Base-by-base conservation (phyloP, 2,888 invertebrate genomes). In the Ischnus inquisitorius region DNA sequence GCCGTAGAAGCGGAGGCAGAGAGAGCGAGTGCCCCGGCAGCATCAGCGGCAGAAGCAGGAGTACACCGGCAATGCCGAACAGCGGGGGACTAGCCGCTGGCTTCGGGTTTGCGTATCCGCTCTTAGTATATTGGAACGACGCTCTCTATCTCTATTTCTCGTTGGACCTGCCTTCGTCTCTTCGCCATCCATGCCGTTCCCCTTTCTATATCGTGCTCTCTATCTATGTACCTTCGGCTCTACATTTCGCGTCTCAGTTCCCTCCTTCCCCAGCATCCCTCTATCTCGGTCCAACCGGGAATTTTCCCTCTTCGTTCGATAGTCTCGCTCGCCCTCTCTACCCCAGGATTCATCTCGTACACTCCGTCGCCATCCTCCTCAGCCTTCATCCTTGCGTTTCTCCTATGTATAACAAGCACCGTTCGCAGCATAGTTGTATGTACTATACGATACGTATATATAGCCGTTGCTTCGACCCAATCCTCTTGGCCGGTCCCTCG, bases 91-190 rank as follows among this genome's bases (percentile, higher is more conserved):
- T 87, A 87, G 87, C 87, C 88, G 87, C 86, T 87, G 88, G 89
- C 88, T 90, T 90, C 87, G 89, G 89, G 89, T 90, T 89, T 90
- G 88, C 90, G 90, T 91, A 90, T 91, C 89, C 89, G 89, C 92
- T 92, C 91, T 91, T 91, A 91, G 92, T 91, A 92, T 92, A 92
- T 92, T 92, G 91, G 88, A 91, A 90, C 88, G 88, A 86, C 79
- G 67, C 83, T 86, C 80, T 83, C 79, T 51, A 60, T 75, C 71
- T 79, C 79, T 79, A 74, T 76, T 67, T 22, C 60, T 19, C 77
- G 43, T 77, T 80, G 39, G 54, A 22, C 19, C 28, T 14, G 46
- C 8, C 68, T 72, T 71, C 69, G 72, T 78, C 76, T 51, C 77
- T 69, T 71, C 28, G 54, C 19, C 51, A 67, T 43, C 74, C 22